A percentile compares a stretch with the other conserved stretches of the same genome.
Evolutionary conservation across 2,888 invertebrate species (phyloP).

Genomic region (Escarpia spicata): DNA sequence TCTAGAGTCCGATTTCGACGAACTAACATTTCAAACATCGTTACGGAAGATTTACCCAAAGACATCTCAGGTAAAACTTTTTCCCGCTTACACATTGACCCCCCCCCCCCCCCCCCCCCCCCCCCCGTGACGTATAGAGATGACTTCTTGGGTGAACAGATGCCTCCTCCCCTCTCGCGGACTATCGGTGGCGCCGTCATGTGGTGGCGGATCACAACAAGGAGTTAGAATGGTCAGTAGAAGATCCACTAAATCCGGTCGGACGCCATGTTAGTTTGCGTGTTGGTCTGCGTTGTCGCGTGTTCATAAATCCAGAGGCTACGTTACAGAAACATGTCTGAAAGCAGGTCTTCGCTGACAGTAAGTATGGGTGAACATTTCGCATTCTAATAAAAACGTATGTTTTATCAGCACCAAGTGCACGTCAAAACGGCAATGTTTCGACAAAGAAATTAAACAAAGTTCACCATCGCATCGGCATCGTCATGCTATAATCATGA

Average conservation of each 20-base stretch:
- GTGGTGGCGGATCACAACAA: not conserved
- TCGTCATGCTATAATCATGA: not conserved
- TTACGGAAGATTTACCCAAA: too few species aligned
- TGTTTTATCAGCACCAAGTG: not conserved
- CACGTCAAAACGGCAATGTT: too few species aligned
- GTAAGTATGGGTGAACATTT: not conserved
- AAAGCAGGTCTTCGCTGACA: not conserved
- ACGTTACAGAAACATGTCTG: not conserved
- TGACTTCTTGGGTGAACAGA: too few species aligned
- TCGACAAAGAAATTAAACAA: not conserved
- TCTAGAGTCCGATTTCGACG: too few species aligned
- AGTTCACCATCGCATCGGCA: not conserved
- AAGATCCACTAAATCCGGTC: not conserved
- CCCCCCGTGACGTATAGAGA: too few species aligned
- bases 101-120: too few species aligned
- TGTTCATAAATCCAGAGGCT: not conserved
- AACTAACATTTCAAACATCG: too few species aligned
- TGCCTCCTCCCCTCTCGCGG: not conserved
- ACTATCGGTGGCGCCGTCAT: not conserved
- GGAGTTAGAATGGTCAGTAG: not conserved
- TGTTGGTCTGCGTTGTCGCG: not conserved
- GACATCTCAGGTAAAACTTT: too few species aligned
- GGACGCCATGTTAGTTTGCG: not conserved
- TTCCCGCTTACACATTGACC: too few species aligned
- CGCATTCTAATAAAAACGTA: not conserved